These are phyloP conservation scores for Bombycilla garrulus DNA, from an alignment of 2,113 vertebrate species.

Conservation along the genomic window DNA sequence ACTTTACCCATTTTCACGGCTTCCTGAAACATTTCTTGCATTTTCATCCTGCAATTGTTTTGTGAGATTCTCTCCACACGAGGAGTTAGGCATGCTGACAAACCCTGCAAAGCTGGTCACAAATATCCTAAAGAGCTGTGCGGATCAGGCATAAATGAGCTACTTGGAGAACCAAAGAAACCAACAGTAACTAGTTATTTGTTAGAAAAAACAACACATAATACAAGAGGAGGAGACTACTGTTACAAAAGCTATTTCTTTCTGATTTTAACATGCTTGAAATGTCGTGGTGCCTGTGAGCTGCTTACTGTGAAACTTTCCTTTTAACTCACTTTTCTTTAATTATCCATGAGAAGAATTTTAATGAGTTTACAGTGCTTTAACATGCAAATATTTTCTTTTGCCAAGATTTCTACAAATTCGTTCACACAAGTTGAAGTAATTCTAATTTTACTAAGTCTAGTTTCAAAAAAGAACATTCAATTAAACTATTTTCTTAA, in stretches of 20 bases:
- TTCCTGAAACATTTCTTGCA: background rate
- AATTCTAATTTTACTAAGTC: background rate
- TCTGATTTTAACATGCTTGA: constrained; percentile 63
- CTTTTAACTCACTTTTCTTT: constrained; percentile 63
- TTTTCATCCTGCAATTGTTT: background rate
- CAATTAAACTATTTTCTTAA: background rate
- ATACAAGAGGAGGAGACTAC: constrained; percentile 52
- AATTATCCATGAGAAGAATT: constrained; percentile 70
- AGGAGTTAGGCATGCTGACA: constrained; percentile 41
- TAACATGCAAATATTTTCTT: constrained; percentile 74
- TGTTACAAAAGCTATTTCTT: constrained; percentile 59
- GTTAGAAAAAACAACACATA: background rate
- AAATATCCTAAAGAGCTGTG: background rate
- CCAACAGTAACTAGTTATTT: constrained; percentile 1
- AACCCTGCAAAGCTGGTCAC: background rate
- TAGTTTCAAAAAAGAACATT: background rate
- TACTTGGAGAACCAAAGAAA: background rate
- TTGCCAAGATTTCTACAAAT: background rate
- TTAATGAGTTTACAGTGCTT: constrained; percentile 73
- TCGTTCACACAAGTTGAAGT: background rate
- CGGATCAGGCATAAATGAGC: background rate
- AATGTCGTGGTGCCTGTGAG: constrained; percentile 39
- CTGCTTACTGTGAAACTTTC: constrained; percentile 63
- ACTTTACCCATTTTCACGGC: constrained; percentile 55
- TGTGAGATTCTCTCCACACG: background rate